Percentiles rank a stretch among this genome's conserved stretches.
Evolutionary conservation across 2,797 vertebrate species (phyloP).

Genomic region (Poecile montanus): DNA sequence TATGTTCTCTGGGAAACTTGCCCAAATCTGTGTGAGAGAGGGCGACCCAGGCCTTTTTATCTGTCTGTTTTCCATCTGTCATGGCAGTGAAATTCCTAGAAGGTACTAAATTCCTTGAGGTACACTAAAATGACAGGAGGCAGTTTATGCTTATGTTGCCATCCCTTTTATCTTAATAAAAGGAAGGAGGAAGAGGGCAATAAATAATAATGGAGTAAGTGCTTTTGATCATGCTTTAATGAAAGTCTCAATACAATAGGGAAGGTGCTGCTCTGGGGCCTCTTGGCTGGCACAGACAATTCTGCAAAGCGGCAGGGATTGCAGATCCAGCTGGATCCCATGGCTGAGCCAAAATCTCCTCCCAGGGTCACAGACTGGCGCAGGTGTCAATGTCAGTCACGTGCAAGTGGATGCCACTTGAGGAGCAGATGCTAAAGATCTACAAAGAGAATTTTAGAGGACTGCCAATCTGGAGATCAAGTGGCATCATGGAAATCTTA

Average conservation of each 20-base stretch:
- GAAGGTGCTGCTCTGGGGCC: not conserved
- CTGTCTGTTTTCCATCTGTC: not conserved
- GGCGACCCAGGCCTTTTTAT: not conserved
- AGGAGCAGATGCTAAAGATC: not conserved
- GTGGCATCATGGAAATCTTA: not conserved
- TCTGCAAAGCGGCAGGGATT: not conserved
- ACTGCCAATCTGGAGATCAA: not conserved
- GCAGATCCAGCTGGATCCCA: not conserved
- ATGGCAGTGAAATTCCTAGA: not conserved
- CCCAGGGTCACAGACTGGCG: rapidly evolving
- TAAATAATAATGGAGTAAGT: not conserved
- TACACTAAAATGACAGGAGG: not conserved
- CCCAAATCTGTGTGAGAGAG: not conserved
- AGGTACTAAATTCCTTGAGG: not conserved
- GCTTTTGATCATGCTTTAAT: not conserved
- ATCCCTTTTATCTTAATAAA: not conserved
- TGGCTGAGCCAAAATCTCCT: not conserved
- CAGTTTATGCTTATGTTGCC: not conserved
- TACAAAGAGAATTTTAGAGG: not conserved
- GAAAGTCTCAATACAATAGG: not conserved
- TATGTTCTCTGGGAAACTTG: not conserved
- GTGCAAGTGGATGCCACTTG: not conserved
- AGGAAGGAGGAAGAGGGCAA: not conserved
- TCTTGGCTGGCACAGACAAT: not conserved
- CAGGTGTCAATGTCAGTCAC: not conserved